Base-by-base conservation (phyloP, 1,140 invertebrate species). In the Magallana gigas region DNA sequence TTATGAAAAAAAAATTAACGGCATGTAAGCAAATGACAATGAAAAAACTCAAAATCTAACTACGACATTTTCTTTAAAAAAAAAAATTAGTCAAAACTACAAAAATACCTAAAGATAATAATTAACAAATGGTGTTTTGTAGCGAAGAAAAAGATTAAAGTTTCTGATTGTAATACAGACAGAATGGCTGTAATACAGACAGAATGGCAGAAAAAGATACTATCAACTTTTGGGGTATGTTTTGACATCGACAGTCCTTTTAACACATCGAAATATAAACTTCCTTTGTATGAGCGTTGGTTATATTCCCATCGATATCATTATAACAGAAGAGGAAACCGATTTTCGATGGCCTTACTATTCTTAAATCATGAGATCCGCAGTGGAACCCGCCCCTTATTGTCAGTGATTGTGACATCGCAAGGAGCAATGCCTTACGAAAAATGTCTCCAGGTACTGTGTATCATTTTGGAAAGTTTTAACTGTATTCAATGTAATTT, bases 81-180 rank as follows among this genome's bases (percentile, higher is more conserved):
- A 62, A 62, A 62, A 62, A 62, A 48, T 16, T 62, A 62, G 60
- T 62, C 8, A 62, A 62, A 62, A 62, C 60, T 62, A 62, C 60
- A 62, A 62, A 62, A 62, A 62, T 62, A 16, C 60, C 60, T 62
- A 62, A 62, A 62, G 60, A 62, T n/a, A n/a, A 23, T 23, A 23
- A 23, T 23, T 23, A 1, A 23, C 23, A 23, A 23, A 23, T 23
- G 23, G 23, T 23, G 1, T 23, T 23, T 23, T 23, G 23, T 23
- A 23, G 23, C 23, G 23, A 23, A 23, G 23, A 23, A 48, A 48
- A 60, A 60, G 8, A 60, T 11, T 7, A 16, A 5, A 60, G 16
- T 60, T 60, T 60, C 59, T 60, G 11, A 60, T 60, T 60, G 59
- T 60, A 11, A 11, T 60, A 60, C 59, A 60, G 59, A 60, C 59